A percentile compares a stretch with the other conserved stretches of the same genome.
phyloP scores from a whole-genome alignment of 1,140 invertebrate species.

The Drosophila bocki region DNA sequence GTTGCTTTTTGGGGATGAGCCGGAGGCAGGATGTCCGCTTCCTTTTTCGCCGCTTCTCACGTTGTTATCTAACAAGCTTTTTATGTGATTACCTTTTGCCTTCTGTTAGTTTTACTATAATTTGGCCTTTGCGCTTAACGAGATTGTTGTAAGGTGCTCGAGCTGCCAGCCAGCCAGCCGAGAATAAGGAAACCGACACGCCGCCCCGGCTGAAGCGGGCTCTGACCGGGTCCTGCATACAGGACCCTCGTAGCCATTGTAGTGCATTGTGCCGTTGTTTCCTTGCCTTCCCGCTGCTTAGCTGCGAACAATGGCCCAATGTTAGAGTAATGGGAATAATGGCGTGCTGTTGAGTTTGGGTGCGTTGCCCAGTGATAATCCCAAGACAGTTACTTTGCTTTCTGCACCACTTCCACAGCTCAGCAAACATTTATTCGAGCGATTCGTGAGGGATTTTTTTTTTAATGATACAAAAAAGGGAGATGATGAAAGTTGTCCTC shows the following conservation, averaged over 20 bases:
- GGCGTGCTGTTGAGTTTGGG: conserved; percentile 4
- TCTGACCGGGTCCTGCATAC: conserved; percentile 20
- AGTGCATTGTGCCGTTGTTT: conserved; percentile 43
- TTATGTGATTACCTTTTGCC: conserved; percentile 81
- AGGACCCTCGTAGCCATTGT: conserved; percentile 19
- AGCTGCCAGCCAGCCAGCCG: conserved; percentile 40
- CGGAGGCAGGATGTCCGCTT: conserved; percentile 58
- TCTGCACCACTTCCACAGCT: conserved; percentile 18
- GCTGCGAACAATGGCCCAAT: conserved; percentile 37
- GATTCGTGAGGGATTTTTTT: neutral
- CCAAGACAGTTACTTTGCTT: conserved; percentile 14
- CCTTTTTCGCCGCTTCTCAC: conserved; percentile 45
- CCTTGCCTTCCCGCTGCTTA: conserved; percentile 44
- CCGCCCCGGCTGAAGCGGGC: neutral
- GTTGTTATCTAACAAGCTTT: conserved; percentile 81
- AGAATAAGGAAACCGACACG: conserved; percentile 57
- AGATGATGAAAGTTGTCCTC: neutral
- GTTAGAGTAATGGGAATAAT: conserved; percentile 22
- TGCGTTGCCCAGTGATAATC: conserved; percentile 42
- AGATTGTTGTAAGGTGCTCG: conserved; percentile 73
- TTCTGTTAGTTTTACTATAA: conserved; percentile 82
- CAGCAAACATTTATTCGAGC: conserved; percentile 37
- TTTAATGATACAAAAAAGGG: neutral
- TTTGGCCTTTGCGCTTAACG: conserved; percentile 82
- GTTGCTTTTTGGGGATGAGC: conserved; percentile 60